Evolutionary conservation across 2,113 vertebrate species (phyloP), one percentile per base, ranked within the genome.

Genomic region (Gambusia holbrooki): DNA sequence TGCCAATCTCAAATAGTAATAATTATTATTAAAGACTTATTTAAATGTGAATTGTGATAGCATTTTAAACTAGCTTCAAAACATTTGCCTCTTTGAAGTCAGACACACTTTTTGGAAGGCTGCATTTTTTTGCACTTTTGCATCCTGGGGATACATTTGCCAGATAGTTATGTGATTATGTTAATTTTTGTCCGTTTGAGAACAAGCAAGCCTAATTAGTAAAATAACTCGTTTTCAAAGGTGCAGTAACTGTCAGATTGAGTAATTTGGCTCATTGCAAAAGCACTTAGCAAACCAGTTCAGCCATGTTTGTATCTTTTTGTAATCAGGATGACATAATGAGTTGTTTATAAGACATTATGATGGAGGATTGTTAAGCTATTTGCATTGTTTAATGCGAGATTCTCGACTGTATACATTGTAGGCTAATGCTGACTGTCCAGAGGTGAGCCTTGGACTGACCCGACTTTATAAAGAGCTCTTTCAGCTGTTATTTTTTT

Each of bases 401-500:
- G 72, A 66, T 77, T 48, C 51, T 65, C 0, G 15, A 66, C 29
- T 48, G 58, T 25, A 29, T n/a, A 22, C n/a, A 22, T 68, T 12
- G 17, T 29, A 37, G 72, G 72, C 58, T 71, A 63, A 80, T 42
- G 70, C 67, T 37, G 82, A 80, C 83, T 66, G 15, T 84, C 81
- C 67, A 66, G 76, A 89, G 87, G 84, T 86, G 87, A 88, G 78
- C 74, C 70, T 68, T 75, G 45, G 62, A 79, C 84, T 73, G 65
- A 82, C 86, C 82, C 29, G 71, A 81, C 67, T 87, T 88, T 82
- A 92, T 91, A 92, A 92, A 92, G 93, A 88, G 77, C 87, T 92
- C 91, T 92, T 93, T 92, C 87, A 92, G 81, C 15, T 54, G 67
- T 79, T 70, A 9, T 33, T 58, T 74, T 60, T 87, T 88, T 84